Percentiles rank a stretch among this genome's conserved stretches.
Conservation (phyloP, 2,888 invertebrate genomes). For the Abrostola tripartita region DNA sequence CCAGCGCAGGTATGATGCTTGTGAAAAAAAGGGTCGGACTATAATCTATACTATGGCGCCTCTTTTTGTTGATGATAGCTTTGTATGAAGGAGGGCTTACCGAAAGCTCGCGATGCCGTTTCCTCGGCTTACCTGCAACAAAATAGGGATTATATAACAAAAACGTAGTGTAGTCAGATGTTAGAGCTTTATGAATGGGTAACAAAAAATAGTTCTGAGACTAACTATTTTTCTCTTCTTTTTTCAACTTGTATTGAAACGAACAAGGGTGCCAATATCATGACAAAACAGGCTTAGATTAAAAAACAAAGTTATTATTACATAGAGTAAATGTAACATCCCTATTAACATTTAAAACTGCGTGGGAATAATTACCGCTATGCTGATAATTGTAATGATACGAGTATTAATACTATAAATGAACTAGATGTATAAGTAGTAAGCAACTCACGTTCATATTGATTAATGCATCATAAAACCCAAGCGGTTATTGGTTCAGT, state of each 20-base stretch:
- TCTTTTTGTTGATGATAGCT: constrained; percentile 48
- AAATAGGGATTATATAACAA: constrained; percentile 47
- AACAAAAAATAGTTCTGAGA: neutral
- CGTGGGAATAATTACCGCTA: constrained; percentile 44
- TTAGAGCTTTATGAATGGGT: constrained; percentile 19
- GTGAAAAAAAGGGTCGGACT: constrained; percentile 36
- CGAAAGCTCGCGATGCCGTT: constrained; percentile 32
- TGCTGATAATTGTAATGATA: constrained; percentile 33
- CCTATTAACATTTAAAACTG: constrained; percentile 24
- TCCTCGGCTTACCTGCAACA: constrained; percentile 67
- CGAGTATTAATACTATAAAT: constrained; percentile 28
- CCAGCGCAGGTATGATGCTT: constrained; percentile 39
- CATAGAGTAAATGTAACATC: constrained; percentile 18
- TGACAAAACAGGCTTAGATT: too few relatives aligned
- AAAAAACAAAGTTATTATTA: neutral
- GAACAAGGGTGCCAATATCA: neutral
- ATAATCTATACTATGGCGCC: constrained; percentile 45
- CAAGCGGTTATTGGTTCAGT: constrained; percentile 47
- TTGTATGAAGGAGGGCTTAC: constrained; percentile 46
- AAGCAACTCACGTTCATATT: constrained; percentile 41
- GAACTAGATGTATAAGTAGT: constrained; percentile 40
- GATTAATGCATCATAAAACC: constrained; percentile 52
- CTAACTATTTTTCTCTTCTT: too few relatives aligned
- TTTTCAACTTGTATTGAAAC: neutral
- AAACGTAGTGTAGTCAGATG: constrained; percentile 1